Base-by-base conservation (phyloP, 2,797 vertebrate species). In the Danio aesculapii region DNA sequence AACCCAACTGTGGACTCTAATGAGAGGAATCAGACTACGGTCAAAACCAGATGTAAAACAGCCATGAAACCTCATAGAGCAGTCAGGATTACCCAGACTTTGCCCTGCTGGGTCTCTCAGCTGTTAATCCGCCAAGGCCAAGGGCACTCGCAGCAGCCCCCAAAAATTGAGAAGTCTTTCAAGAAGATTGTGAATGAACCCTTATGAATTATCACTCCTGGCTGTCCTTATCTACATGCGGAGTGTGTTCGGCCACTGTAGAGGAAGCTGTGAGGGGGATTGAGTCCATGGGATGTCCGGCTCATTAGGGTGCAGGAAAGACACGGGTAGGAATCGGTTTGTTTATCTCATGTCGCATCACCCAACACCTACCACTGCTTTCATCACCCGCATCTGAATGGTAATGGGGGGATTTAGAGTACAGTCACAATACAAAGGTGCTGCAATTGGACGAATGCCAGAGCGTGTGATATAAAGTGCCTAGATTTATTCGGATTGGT, bases 181-280 rank as follows among this genome's bases (percentile, higher is more conserved):
- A 9, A 13, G 12, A 77, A 63, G 57, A 71, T 68, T 46, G 57
- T 10, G 63, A 14, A 47, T 55, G 67, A 83, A 81, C 41, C 17
- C 79, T 39, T 50, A 12, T 11, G 30, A 80, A 79, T 87, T 85
- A 88, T 89, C 77, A 89, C 87, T 71, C 81, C 71, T 68, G 76
- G 83, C 79, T 30, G 84, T 86, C 73, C 84, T 83, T 84, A 87
- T 90, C 84, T 87, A 84, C 83, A 88, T 89, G 84, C 82, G 81
- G 83, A 72, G 81, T 53, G 47, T 63, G 81, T 77, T 67, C 62
- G 52, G 44, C 61, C 67, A 49, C 78, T 55, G 14, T 16, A 41
- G 67, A 76, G 83, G 75, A 79, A 61, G 70, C 81, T 86, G 83
- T 83, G 81, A 72, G 69, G 61, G 81, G 81, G 77, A 78, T 81